Evolutionary conservation across 1,140 invertebrate genomes (phyloP).

Genomic region (Brachionus rubens): DNA sequence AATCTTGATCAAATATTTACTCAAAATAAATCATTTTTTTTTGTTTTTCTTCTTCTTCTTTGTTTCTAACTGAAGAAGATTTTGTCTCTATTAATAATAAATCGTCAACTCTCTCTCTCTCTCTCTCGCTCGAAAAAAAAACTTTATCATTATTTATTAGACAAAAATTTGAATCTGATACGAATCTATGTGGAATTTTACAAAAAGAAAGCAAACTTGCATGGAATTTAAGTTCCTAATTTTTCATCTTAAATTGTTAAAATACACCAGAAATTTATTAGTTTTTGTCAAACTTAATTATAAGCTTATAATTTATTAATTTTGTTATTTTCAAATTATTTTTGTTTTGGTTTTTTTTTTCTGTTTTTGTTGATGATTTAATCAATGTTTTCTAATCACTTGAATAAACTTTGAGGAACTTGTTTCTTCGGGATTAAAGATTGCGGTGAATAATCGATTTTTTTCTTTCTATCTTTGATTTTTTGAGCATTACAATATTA

Average conservation of each 20-base stretch:
- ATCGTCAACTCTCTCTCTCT: slow-evolving; percentile 19
- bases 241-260: slow-evolving; percentile 19
- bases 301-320: slow-evolving; percentile 31
- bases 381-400: too few species aligned
- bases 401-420: too few species aligned
- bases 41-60: slow-evolving; percentile 14
- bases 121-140: neutral
- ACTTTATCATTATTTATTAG: slow-evolving; percentile 36
- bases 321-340: neutral
- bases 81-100: slow-evolving; percentile 31
- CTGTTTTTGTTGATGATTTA: neutral
- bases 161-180: slow-evolving; percentile 20
- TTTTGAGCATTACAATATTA: neutral
- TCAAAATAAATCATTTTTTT: slow-evolving; percentile 30
- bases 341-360: neutral
- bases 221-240: neutral
- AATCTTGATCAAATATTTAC: slow-evolving; percentile 44
- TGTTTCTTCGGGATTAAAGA: too few species aligned
- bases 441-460: neutral
- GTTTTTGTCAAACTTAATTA: slow-evolving; percentile 37
- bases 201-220: too few species aligned
- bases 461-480: neutral
- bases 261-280: slow-evolving; percentile 25
- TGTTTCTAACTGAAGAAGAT: slow-evolving; percentile 33
- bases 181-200: slow-evolving; percentile 29